Conservation (phyloP, 2,888 invertebrate genomes). For the Peribatodes rhomboidaria region DNA sequence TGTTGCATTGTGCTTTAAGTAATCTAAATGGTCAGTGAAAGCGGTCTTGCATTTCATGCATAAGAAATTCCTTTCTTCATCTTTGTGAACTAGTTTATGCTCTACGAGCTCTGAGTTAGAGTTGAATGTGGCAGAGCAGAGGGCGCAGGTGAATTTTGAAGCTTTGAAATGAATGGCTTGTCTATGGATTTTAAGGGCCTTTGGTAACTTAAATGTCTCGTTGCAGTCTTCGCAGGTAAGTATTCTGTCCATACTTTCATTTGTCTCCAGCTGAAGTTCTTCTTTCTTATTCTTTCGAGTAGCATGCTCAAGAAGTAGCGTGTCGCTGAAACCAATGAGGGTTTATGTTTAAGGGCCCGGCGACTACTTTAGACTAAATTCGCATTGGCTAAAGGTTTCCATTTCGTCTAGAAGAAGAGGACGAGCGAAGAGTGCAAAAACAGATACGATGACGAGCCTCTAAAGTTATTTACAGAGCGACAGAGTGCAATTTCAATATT, state of each 20-base stretch:
- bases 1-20: conserved; percentile 44
- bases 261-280: neutral
- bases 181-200: conserved; percentile 38
- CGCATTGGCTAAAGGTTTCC: no score
- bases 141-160: conserved; percentile 45
- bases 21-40: conserved; percentile 54
- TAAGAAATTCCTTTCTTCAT: conserved; percentile 42
- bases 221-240: neutral
- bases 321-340: neutral
- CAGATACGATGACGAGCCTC: no score
- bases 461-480: no score
- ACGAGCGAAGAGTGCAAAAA: no score
- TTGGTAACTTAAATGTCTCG: neutral
- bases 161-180: conserved; percentile 20
- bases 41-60: conserved; percentile 53
- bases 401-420: no score
- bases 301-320: neutral
- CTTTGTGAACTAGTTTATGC: conserved; percentile 50
- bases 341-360: no score
- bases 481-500: no score
- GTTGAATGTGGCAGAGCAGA: conserved; percentile 48
- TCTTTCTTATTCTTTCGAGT: neutral
- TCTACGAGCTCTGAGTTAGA: conserved; percentile 49
- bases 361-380: no score
- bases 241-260: neutral